These are phyloP conservation scores for Vulpes lagopus DNA, from an alignment of 2,113 vertebrate species.

Conservation along the genomic window DNA sequence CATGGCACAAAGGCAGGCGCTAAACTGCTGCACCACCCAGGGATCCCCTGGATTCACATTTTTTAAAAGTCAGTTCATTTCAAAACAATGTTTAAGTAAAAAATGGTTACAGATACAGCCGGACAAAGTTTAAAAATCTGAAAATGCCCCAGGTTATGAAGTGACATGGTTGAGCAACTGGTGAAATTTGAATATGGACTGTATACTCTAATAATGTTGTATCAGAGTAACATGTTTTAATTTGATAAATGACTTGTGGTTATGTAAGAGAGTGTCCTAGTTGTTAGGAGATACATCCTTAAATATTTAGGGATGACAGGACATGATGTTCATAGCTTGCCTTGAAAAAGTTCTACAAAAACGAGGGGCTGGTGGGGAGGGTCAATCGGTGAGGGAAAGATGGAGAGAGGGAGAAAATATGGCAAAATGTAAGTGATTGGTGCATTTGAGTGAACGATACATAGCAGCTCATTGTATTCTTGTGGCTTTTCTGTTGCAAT, in stretches of 20 bases:
- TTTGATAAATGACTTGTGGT: background rate
- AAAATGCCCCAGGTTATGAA: background rate
- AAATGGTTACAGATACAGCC: background rate
- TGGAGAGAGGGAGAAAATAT: background rate
- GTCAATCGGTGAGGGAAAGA: background rate
- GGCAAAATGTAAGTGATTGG: conserved; percentile 2
- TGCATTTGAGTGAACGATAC: background rate
- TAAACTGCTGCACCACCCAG: too few species aligned
- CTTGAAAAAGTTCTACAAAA: background rate
- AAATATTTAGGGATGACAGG: background rate
- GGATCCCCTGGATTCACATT: background rate
- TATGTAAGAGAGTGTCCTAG: background rate
- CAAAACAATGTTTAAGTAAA: background rate
- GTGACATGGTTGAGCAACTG: background rate
- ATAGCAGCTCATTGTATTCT: background rate
- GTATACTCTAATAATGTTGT: background rate
- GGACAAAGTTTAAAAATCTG: background rate
- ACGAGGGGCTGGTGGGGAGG: background rate
- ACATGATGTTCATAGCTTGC: background rate
- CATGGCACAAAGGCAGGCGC: too few species aligned
- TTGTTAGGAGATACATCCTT: background rate
- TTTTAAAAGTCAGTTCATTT: background rate
- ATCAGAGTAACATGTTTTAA: background rate
- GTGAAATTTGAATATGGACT: background rate
- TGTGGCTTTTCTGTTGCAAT: background rate